Percentiles rank a stretch among this genome's conserved stretches.
phyloP scores from a whole-genome alignment of 2,888 invertebrate species.

The Chirona hameri region DNA sequence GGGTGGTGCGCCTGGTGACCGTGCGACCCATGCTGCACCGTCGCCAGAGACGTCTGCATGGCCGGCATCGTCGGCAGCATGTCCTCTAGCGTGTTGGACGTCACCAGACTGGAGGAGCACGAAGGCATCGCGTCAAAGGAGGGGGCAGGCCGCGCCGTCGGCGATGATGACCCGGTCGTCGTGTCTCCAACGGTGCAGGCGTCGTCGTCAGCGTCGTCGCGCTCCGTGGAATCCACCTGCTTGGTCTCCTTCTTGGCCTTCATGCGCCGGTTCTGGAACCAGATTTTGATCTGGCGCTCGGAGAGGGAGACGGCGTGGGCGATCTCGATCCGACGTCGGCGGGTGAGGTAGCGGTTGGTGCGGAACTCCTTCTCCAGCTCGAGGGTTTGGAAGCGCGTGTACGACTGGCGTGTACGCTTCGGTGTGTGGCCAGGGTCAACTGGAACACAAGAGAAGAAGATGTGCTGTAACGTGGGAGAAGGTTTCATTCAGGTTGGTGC shows the following conservation, averaged over 20 bases:
- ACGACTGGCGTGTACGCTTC: constrained; percentile 85
- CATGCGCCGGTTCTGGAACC: constrained; percentile 41
- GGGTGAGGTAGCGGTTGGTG: constrained; percentile 94
- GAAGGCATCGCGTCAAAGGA: background rate
- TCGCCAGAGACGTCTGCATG: background rate
- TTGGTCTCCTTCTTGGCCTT: constrained; percentile 39
- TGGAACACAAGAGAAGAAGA: background rate
- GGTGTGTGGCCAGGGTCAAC: constrained; percentile 29
- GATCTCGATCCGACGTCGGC: constrained; percentile 93
- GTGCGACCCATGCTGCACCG: background rate
- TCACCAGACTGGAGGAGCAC: background rate
- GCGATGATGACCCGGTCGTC: background rate
- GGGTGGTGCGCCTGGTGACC: too few relatives aligned
- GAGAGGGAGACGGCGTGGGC: constrained; percentile 93
- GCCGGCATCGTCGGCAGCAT: constrained; percentile 1
- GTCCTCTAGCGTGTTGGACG: background rate
- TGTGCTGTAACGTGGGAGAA: background rate
- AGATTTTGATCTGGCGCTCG: constrained; percentile 91
- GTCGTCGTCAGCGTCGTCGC: background rate
- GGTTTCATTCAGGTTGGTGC: too few relatives aligned
- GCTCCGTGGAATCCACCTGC: constrained; percentile 10
- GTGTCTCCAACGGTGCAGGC: background rate
- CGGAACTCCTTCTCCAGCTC: constrained; percentile 98
- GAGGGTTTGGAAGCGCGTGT: constrained; percentile 95
- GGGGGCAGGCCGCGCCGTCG: background rate